phyloP scores from a whole-genome alignment of 2,888 invertebrate genomes.

The Platycheirus albimanus region DNA sequence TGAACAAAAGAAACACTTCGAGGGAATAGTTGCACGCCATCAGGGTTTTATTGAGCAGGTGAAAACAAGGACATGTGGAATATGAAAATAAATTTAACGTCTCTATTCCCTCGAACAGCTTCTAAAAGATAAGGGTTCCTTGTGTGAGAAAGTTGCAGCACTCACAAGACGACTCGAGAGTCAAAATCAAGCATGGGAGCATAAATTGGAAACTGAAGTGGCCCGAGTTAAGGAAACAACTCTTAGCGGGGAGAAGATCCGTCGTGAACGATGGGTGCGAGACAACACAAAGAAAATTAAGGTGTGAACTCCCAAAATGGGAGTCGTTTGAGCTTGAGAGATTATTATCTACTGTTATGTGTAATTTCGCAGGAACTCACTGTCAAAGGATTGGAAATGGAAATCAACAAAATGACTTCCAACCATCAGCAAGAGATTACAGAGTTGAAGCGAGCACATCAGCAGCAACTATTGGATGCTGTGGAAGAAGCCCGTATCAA shows the following conservation, averaged over 20 bases:
- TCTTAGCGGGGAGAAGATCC: slow-evolving; percentile 89
- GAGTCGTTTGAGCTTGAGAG: background rate
- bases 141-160: slow-evolving; percentile 85
- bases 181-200: slow-evolving; percentile 87
- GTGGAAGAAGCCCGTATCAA: slow-evolving; percentile 87
- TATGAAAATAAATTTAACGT: background rate
- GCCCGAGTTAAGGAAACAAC: slow-evolving; percentile 90
- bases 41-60: slow-evolving; percentile 92
- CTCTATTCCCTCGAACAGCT: slow-evolving; percentile 83
- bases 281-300: slow-evolving; percentile 93
- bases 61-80: background rate
- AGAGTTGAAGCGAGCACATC: slow-evolving; percentile 83
- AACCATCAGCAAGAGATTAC: slow-evolving; percentile 87
- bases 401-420: slow-evolving; percentile 90
- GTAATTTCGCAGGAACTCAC: slow-evolving; percentile 87
- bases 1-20: slow-evolving; percentile 88
- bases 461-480: slow-evolving; percentile 88
- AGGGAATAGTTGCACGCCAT: slow-evolving; percentile 89
- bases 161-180: slow-evolving; percentile 82
- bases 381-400: slow-evolving; percentile 93
- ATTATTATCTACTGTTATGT: background rate
- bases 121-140: slow-evolving; percentile 89
- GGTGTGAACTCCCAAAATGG: slow-evolving; percentile 82
- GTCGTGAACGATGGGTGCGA: slow-evolving; percentile 91
- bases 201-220: slow-evolving; percentile 89